Percentiles rank a stretch among this genome's conserved stretches.
phyloP scores from a whole-genome alignment of 2,797 vertebrate genomes.

The Cirrhinus molitorella region DNA sequence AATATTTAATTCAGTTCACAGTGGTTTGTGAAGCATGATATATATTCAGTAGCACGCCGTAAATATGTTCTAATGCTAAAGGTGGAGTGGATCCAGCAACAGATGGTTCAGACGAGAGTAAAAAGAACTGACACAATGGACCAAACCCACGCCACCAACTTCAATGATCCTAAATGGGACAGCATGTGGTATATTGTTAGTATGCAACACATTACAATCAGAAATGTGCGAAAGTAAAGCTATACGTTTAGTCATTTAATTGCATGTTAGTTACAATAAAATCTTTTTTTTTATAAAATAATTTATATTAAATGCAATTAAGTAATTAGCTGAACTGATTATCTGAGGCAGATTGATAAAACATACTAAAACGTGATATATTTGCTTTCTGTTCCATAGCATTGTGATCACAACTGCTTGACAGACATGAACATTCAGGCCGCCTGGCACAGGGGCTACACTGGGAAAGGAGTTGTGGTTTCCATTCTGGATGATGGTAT shows the following conservation, averaged over 20 bases:
- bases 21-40: conserved; percentile 9
- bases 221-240: neutral
- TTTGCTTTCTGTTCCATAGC: conserved; percentile 70
- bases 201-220: conserved; percentile 46
- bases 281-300: too few species aligned
- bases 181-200: conserved; percentile 95
- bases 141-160: conserved; percentile 75
- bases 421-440: conserved; percentile 91
- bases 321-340: neutral
- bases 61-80: conserved; percentile 64
- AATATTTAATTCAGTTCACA: conserved; percentile 43
- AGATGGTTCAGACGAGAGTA: conserved; percentile 86
- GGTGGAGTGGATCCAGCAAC: conserved; percentile 97
- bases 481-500: conserved; percentile 95
- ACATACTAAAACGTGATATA: neutral
- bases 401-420: conserved; percentile 87
- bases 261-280: too few species aligned
- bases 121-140: conserved; percentile 84
- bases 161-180: conserved; percentile 87
- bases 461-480: conserved; percentile 93
- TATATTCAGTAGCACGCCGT: conserved; percentile 12
- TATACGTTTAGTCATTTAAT: neutral
- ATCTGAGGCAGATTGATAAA: neutral
- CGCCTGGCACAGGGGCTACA: conserved; percentile 93
- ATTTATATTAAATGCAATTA: too few species aligned